Evolutionary conservation across 2,113 vertebrate genomes (phyloP).

Genomic region (Calidris pygmaea): DNA sequence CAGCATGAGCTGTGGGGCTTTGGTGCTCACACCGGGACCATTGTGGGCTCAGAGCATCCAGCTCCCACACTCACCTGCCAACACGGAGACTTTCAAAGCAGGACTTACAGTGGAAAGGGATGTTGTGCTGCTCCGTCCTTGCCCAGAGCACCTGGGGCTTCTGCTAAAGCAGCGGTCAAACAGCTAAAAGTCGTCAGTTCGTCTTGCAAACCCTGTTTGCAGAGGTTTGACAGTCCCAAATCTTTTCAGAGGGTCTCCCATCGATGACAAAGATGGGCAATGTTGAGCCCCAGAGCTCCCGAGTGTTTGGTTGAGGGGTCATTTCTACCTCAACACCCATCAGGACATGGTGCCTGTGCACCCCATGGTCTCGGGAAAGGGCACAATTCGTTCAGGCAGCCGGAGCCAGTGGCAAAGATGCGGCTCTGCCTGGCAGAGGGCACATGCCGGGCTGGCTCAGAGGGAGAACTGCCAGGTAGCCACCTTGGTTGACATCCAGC

Average conservation of each 20-base stretch:
- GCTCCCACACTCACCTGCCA: neutral
- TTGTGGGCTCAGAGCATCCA: neutral
- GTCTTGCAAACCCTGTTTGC: neutral
- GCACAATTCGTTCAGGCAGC: fast-evolving
- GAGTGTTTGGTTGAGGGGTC: neutral
- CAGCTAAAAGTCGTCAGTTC: neutral
- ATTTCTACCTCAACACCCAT: neutral
- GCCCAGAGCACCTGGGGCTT: neutral
- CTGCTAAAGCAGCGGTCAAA: neutral
- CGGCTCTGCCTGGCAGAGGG: neutral
- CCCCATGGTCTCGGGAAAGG: fast-evolving
- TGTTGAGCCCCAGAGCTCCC: neutral
- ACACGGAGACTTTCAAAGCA: neutral
- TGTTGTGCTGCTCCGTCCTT: neutral
- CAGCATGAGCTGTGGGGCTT: fast-evolving
- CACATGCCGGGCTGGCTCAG: neutral
- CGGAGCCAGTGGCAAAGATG: fast-evolving
- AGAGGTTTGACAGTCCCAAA: neutral
- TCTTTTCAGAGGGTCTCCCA: neutral
- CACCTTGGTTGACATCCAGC: neutral
- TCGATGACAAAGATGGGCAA: neutral
- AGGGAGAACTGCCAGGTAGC: neutral
- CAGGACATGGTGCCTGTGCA: neutral
- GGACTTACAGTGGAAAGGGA: neutral
- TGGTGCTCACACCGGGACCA: neutral